Evolutionary conservation across 2,888 invertebrate species (phyloP), one percentile per base, ranked within the genome.

Genomic region (Rotaria socialis): DNA sequence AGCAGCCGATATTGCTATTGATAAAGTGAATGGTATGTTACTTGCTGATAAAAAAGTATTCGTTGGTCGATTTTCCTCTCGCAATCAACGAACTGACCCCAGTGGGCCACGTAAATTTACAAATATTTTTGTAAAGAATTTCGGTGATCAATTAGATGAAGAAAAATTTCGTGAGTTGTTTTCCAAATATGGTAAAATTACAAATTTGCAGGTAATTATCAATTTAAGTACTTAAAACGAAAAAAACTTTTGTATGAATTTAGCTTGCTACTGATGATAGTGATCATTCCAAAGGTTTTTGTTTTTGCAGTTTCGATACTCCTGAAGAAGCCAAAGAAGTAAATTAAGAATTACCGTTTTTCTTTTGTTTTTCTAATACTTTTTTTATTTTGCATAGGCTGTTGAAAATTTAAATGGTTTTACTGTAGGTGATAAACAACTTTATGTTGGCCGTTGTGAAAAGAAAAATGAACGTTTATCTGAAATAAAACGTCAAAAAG

Each of bases 111-210:
- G 96, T 91, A 92, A 92, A 88, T 99, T 97, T 93, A 98, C 97
- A 87, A 98, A 99, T 92, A 97, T 99, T 7, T 99, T 97, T 92
- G 95, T 99, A 67, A 99, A 99, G 92, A 99, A 99, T 92, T 97
- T 99, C 92, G 96, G 95, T 58, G 97, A 99, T 90, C 96, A 96
- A 88, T 93, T 96, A 89, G 94, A 94, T 88, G 97, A 98, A 91
- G 96, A 96, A 87, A 94, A 95, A 91, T 92, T 98, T 35, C 94
- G 93, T 88, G 94, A 94, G 11, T 94, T 97, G 94, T 97, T 97
- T 92, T 95, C 95, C 90, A 94, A 95, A 89, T 98, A 94, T 92
- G 97, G 97, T 86, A 90, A 90, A 85, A 90, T 91, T 67, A 89
- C 90, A 84, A 90, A 90, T 88, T 90, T 90, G 19, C 91, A 90